phyloP scores from a whole-genome alignment of 2,888 invertebrate species.

The Dasysyrphus albostriatus region DNA sequence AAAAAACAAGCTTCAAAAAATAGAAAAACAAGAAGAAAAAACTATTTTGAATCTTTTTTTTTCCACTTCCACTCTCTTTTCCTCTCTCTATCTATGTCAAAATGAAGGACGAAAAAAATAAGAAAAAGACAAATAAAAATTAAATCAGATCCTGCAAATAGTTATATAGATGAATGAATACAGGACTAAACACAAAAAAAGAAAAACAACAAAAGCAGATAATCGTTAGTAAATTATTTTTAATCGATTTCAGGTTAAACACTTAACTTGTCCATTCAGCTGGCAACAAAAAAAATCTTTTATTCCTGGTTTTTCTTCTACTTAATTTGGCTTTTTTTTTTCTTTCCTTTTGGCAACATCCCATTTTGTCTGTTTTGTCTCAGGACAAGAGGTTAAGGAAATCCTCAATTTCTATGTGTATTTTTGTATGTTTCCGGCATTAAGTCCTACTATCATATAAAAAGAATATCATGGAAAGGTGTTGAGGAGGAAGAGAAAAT shows the following conservation, averaged over 20 bases:
- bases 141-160: constrained; percentile 29
- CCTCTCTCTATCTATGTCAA: not conserved
- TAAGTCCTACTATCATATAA: too few species aligned
- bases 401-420: constrained; percentile 34
- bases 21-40: constrained; percentile 6
- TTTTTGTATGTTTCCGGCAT: constrained; percentile 5
- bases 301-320: constrained; percentile 28
- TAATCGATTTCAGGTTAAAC: constrained; percentile 75
- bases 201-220: constrained; percentile 31
- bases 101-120: not conserved
- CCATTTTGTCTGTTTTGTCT: constrained; percentile 46
- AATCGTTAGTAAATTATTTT: constrained; percentile 75
- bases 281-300: constrained; percentile 59
- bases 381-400: constrained; percentile 36
- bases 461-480: constrained; percentile 25
- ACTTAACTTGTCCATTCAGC: constrained; percentile 67
- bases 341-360: constrained; percentile 57
- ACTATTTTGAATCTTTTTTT: constrained; percentile 23
- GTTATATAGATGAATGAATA: constrained; percentile 32
- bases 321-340: not conserved
- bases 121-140: not conserved
- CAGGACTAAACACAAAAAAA: constrained; percentile 6
- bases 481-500: constrained; percentile 53
- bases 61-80: not conserved
- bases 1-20: constrained; percentile 18